These are phyloP conservation scores for Epicampocera succincta DNA, from an alignment of 2,888 invertebrate genomes.

Conservation along the genomic window DNA sequence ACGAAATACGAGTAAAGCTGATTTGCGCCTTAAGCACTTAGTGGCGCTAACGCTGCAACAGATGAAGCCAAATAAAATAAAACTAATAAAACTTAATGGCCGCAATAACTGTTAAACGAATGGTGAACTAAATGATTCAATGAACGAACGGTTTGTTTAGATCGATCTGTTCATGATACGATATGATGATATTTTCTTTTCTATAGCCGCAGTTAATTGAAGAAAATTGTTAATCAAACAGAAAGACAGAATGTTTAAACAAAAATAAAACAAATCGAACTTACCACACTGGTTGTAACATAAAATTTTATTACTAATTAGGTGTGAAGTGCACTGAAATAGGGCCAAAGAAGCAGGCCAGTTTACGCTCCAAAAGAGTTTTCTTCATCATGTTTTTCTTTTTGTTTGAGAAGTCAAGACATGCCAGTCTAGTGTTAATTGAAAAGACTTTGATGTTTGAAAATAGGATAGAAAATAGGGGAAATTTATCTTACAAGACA, in stretches of 20 bases:
- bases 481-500: slow-evolving; percentile 47
- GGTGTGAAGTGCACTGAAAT: slow-evolving; percentile 77
- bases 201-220: background rate
- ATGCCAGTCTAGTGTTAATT: slow-evolving; percentile 77
- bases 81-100: slow-evolving; percentile 79
- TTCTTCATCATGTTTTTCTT: background rate
- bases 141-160: slow-evolving; percentile 50
- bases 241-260: slow-evolving; percentile 44
- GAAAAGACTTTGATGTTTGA: slow-evolving; percentile 79
- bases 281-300: slow-evolving; percentile 70
- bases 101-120: slow-evolving; percentile 77
- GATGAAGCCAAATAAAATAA: slow-evolving; percentile 37
- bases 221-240: slow-evolving; percentile 70
- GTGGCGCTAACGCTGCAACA: slow-evolving; percentile 58
- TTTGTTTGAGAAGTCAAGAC: slow-evolving; percentile 68
- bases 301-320: slow-evolving; percentile 81
- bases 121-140: slow-evolving; percentile 43
- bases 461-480: slow-evolving; percentile 56
- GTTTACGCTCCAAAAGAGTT: slow-evolving; percentile 33
- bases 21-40: slow-evolving; percentile 45
- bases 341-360: slow-evolving; percentile 7
- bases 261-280: slow-evolving; percentile 53
- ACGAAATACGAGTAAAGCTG: slow-evolving; percentile 1
- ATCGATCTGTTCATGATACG: slow-evolving; percentile 24
- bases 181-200: background rate